A percentile compares a stretch with the other conserved stretches of the same genome.
These are phyloP conservation scores for Cossypha niveicapilla DNA, from an alignment of 2,797 vertebrate species.

Conservation along the genomic window DNA sequence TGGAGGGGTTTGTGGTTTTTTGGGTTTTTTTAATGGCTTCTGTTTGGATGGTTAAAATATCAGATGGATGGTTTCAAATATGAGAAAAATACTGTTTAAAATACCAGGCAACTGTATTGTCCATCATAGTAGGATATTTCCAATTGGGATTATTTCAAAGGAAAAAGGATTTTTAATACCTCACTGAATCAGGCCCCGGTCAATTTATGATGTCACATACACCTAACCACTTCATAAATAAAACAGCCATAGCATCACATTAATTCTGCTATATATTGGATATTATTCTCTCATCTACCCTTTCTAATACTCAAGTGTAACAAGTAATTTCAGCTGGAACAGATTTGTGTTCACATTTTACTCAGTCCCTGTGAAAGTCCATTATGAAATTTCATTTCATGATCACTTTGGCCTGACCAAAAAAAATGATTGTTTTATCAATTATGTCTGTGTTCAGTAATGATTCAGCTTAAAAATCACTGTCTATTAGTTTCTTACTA, in stretches of 20 bases:
- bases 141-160: not conserved
- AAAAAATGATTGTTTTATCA: not conserved
- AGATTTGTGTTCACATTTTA: not conserved
- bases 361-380: not conserved
- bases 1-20: too few relatives aligned
- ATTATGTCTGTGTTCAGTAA: not conserved
- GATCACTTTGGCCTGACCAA: not conserved
- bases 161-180: not conserved
- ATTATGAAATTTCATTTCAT: not conserved
- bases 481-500: not conserved
- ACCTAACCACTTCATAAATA: not conserved
- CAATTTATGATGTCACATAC: not conserved
- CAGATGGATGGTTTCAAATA: not conserved
- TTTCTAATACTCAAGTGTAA: not conserved
- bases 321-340: not conserved
- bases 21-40: not conserved
- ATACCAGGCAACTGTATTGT: not conserved
- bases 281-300: not conserved
- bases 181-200: not conserved
- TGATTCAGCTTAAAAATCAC: not conserved
- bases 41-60: not conserved
- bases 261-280: not conserved
- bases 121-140: not conserved
- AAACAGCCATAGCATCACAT: not conserved
- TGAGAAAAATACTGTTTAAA: not conserved